Percentiles rank a stretch among this genome's conserved stretches.
Conservation (phyloP, 1,140 invertebrate species). For the Pemphigus obesinymphae region DNA sequence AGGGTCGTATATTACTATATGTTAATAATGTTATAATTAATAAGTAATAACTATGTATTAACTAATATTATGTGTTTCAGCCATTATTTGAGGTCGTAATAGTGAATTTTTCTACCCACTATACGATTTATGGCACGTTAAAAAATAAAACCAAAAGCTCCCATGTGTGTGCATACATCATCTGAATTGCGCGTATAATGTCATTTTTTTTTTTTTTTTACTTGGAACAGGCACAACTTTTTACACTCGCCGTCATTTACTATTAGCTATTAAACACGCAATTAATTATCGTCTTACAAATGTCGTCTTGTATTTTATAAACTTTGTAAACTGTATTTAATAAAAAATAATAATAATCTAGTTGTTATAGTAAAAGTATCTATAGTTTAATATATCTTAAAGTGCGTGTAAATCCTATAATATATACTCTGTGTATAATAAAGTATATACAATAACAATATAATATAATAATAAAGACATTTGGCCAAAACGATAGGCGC, state of each 20-base stretch:
- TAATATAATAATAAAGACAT: background rate
- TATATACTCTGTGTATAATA: background rate
- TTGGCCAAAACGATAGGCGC: background rate
- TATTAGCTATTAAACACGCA: background rate
- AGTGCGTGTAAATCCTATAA: background rate
- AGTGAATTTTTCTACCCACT: background rate
- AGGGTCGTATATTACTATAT: no score
- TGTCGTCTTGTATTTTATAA: background rate
- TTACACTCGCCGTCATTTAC: background rate
- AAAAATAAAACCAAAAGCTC: background rate
- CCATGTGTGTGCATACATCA: background rate
- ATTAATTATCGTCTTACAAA: background rate
- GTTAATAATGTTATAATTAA: no score
- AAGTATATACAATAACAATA: no score
- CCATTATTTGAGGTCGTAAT: background rate
- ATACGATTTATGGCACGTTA: background rate
- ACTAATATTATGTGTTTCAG: no score
- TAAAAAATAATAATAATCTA: no score
- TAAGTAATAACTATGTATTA: no score
- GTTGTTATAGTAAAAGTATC: no score
- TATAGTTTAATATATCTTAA: background rate
- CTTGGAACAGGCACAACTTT: background rate
- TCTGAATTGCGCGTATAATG: background rate
- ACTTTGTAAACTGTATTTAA: no score
- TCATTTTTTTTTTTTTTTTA: background rate